Base-by-base conservation (phyloP, 2,888 invertebrate species). In the Bhutanitis thaidina region DNA sequence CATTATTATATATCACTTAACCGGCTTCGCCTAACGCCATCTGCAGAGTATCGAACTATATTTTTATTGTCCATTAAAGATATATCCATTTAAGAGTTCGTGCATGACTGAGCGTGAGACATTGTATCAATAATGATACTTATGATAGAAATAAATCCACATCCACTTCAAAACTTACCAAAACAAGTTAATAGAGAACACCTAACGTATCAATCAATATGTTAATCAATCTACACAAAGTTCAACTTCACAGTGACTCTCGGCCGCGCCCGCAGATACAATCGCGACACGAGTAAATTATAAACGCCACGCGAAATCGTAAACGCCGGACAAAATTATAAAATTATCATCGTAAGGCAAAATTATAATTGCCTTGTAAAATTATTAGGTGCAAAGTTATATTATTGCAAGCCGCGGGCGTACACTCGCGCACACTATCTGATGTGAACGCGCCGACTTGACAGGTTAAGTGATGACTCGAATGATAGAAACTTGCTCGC, bases 301-400 rank as follows among this genome's bases (percentile, higher is more conserved):
- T 52, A 54, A 53, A 51, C 39, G 44, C 40, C 45, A 38, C 41
- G 45, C 43, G 49, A 54, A 56, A 53, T 40, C 39, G 35, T 14
- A 13, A 27, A 43, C 32, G 43, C 30, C 44, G 25, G 34, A 35
- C 40, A 45, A 45, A 27, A 45, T 45, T 40, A 29, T 37, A 47
- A 38, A 60, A 46, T 57, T 57, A 58, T 58, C 56, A 58, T 53
- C 58, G 55, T 57, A 52, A 38, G 49, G 62, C 64, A 58, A 69
- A 79, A 76, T 76, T 74, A 75, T 84, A 84, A 85, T 84, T 86
- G 79, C 72, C 68, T 65, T 60, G 71, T 66, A 69, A 83, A 87
- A 86, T 87, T 83, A 84, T 83, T 78, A 83, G 79, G 85, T 85
- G 84, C 72, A 79, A 83, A 79, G 67, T 72, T 73, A 72, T 72